Evolutionary conservation across 1,140 invertebrate genomes (phyloP), one percentile per base, ranked within the genome.

Genomic region (Pinna nobilis): DNA sequence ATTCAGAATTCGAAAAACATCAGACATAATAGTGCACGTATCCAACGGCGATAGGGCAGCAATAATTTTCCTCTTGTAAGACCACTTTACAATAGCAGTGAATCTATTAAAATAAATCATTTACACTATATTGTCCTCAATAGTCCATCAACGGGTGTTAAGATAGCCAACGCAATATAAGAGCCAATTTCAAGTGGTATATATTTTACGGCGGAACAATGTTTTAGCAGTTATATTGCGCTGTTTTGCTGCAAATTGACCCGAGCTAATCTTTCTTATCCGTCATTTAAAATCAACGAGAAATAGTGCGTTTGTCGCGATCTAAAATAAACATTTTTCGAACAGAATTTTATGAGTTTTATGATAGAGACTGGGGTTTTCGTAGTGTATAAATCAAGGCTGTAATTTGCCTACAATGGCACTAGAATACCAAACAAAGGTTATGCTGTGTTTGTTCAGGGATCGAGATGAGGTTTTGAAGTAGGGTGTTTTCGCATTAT

Each of bases 241-340:
- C 44, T 70, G 59, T 71, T 50, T 67, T 61, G 39, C 33, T 44
- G 53, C 53, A 67, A 67, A 71, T 59, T 63, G 57, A 61, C 47
- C 47, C 23, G 30, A n/a, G 18, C 66, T 41, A 51, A 70, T 67
- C 69, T 33, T 41, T 23, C 53, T 66, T 70, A 76, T 71, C 64
- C 71, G 25, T 41, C 44, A 39, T 20, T 23, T 55, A 51, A 61
- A 67, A 69, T 55, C 28, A 50, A 18, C 13, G 25, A 25, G 23
- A 60, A 60, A 47, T 44, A 50, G 33, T 47, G 37, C 23, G 28
- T 30, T 57, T 59, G 57, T 72, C 30, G 55, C 55, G 37, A 68
- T 39, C 59, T 68, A 64, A 73, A 61, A 73, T 65, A 77, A 77
- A 77, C 68, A 77, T 77, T 77, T 73, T 77, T 50, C 44, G 39